Percentiles rank a stretch among this genome's conserved stretches.
These are phyloP conservation scores for Paratrypauchen microcephalus DNA, from an alignment of 2,797 vertebrate genomes.

Conservation along the genomic window DNA sequence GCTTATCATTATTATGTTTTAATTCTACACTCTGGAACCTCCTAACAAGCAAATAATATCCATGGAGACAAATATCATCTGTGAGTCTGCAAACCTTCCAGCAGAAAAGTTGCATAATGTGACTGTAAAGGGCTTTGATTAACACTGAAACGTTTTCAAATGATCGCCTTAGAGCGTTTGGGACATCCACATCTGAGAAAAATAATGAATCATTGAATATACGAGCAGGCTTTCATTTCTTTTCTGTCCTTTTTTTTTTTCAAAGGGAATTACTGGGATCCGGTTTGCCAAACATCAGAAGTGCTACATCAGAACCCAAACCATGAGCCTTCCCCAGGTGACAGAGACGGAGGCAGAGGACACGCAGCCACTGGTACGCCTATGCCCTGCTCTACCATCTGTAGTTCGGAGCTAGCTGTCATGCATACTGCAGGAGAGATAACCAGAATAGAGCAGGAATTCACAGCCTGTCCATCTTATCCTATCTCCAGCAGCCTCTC, in stretches of 20 bases:
- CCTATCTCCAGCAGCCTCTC: slow-evolving; percentile 57
- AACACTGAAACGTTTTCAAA: too few species aligned
- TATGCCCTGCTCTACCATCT: slow-evolving; percentile 42
- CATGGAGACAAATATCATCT: too few species aligned
- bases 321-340: slow-evolving; percentile 85
- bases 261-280: slow-evolving; percentile 93
- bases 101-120: too few species aligned
- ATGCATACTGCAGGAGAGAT: slow-evolving; percentile 70
- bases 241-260: slow-evolving; percentile 52
- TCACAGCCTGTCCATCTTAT: slow-evolving; percentile 66
- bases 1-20: too few species aligned
- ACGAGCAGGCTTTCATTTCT: slow-evolving; percentile 33
- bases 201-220: slow-evolving; percentile 63
- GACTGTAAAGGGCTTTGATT: too few species aligned
- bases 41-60: too few species aligned
- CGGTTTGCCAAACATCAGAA: slow-evolving; percentile 93
- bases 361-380: slow-evolving; percentile 73
- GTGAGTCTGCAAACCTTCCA: too few species aligned
- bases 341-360: slow-evolving; percentile 77
- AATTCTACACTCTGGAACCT: too few species aligned
- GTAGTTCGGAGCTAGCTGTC: slow-evolving; percentile 56
- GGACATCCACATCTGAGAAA: slow-evolving; percentile 53
- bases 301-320: slow-evolving; percentile 96
- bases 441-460: slow-evolving; percentile 64
- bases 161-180: background rate